phyloP scores from a whole-genome alignment of 2,113 vertebrate genomes.

The Saiga tatarica region DNA sequence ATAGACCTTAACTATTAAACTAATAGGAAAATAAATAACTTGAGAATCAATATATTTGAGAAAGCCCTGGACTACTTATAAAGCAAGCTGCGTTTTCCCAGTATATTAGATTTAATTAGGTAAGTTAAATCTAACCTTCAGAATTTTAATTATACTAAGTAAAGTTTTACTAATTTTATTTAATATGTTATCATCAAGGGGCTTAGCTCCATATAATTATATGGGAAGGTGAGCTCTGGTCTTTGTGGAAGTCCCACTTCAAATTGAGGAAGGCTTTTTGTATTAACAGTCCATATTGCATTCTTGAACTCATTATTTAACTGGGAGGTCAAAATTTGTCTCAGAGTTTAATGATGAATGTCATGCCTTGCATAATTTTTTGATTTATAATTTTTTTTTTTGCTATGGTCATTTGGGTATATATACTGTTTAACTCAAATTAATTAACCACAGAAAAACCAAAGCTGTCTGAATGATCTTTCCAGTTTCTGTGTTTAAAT shows the following conservation, averaged over 20 bases:
- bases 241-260: not conserved
- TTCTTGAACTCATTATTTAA: constrained; percentile 44
- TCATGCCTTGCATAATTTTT: not conserved
- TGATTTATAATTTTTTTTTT: not conserved
- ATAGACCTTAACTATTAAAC: constrained; percentile 29
- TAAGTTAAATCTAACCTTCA: constrained; percentile 68
- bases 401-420: not conserved
- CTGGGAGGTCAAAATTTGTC: not conserved
- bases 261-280: constrained; percentile 34
- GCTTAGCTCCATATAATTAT: constrained; percentile 34
- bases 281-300: constrained; percentile 13
- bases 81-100: constrained; percentile 60
- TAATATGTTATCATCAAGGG: constrained; percentile 64
- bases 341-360: constrained; percentile 44
- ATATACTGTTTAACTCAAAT: constrained; percentile 24
- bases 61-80: constrained; percentile 43
- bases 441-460: constrained; percentile 21
- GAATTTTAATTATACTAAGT: constrained; percentile 60
- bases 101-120: constrained; percentile 61
- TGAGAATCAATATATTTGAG: constrained; percentile 53
- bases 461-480: not conserved
- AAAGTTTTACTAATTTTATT: constrained; percentile 67
- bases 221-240: constrained; percentile 18
- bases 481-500: constrained; percentile 20
- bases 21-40: constrained; percentile 51